phyloP scores from a whole-genome alignment of 2,113 vertebrate genomes.

The Notarius lentiginosus region DNA sequence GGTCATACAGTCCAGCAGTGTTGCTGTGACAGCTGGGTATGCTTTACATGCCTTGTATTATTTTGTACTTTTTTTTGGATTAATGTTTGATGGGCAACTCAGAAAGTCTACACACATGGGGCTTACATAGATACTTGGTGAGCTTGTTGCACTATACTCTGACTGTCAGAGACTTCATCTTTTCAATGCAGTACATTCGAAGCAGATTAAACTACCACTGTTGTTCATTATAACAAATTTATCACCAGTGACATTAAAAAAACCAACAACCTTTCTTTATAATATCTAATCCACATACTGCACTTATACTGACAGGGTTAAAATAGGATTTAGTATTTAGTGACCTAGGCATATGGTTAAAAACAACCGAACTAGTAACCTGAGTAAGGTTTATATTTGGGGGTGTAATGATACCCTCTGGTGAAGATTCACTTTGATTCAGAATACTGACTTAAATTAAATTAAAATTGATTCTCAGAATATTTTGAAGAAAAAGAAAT shows the following conservation, averaged over 20 bases:
- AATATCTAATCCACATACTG: background rate
- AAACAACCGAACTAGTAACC: no score
- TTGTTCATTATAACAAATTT: background rate
- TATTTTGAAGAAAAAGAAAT: no score
- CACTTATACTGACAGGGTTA: background rate
- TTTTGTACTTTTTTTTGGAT: background rate
- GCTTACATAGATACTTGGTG: background rate
- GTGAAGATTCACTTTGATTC: no score
- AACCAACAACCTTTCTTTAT: background rate
- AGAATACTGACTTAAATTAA: no score
- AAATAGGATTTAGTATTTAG: background rate
- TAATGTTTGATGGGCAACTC: background rate
- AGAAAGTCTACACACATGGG: background rate
- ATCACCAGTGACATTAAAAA: background rate
- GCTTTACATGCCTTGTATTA: background rate
- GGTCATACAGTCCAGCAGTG: background rate
- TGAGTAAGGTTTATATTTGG: no score
- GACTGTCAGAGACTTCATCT: background rate
- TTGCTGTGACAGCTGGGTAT: constrained; percentile 2
- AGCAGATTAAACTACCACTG: background rate
- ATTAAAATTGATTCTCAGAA: no score
- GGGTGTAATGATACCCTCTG: no score
- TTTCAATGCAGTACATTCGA: background rate
- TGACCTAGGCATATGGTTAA: background rate
- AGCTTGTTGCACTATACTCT: background rate